phyloP scores from a whole-genome alignment of 2,888 invertebrate species.

The Ormyrus labotus region DNA sequence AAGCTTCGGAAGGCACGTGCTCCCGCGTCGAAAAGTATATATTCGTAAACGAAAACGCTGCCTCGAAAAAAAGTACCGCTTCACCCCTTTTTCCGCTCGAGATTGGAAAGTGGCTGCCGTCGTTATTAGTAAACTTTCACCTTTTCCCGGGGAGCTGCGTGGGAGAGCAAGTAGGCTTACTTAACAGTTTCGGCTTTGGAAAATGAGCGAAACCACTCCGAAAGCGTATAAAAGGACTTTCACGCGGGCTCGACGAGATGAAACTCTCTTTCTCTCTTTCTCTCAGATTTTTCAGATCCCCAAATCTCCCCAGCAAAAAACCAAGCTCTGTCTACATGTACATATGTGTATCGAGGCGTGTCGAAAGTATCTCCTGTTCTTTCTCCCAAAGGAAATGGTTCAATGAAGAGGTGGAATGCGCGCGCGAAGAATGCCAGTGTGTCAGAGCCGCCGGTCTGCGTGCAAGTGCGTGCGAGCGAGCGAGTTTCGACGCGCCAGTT shows the following conservation, averaged over 20 bases:
- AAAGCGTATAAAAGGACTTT: slow-evolving; percentile 33
- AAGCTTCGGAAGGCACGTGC: not conserved
- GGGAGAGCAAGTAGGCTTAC: not conserved
- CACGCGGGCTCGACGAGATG: slow-evolving; percentile 34
- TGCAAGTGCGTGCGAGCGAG: not conserved
- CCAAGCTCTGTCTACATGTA: slow-evolving; percentile 9
- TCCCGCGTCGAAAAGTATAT: not conserved
- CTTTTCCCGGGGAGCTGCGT: slow-evolving; percentile 10
- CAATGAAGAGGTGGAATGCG: slow-evolving; percentile 35
- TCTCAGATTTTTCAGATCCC: no score
- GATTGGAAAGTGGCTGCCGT: not conserved
- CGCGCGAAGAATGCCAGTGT: slow-evolving; percentile 46
- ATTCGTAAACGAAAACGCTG: not conserved
- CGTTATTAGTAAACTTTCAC: slow-evolving; percentile 26
- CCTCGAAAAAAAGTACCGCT: not conserved
- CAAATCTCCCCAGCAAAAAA: no score
- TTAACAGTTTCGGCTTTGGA: slow-evolving; percentile 31
- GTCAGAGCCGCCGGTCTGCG: slow-evolving; percentile 6
- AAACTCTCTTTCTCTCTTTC: slow-evolving; percentile 16
- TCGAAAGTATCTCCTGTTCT: slow-evolving; percentile 20
- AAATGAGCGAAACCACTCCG: slow-evolving; percentile 47
- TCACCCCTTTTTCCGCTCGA: not conserved
- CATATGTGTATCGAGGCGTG: not conserved
- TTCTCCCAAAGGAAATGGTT: slow-evolving; percentile 5
- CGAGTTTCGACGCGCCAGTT: slow-evolving; percentile 27